Evolutionary conservation across 2,113 vertebrate genomes (phyloP), one percentile per base, ranked within the genome.

Genomic region (Phylloscopus whistleri): DNA sequence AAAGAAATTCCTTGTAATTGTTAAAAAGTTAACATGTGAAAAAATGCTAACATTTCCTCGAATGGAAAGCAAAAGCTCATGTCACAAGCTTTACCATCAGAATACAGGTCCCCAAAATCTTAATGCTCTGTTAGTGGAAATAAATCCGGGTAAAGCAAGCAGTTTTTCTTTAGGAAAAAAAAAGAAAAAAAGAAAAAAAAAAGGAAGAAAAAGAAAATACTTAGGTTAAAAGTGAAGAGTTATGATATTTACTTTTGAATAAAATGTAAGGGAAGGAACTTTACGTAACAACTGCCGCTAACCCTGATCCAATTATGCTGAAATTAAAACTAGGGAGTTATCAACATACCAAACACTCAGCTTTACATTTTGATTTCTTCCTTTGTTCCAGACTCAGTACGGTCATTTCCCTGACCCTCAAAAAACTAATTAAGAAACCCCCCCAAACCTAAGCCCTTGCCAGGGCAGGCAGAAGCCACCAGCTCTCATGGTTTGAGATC

Each of bases 281-380:
- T 96, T 70, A 88, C 21, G 52, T 70, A 94, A 96, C 84, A 91
- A 94, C 84, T 74, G 91, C 93, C 13, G 7, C 62, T 93, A 89
- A 67, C 72, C 28, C 64, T 92, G 87, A 89, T 92, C 73, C 93
- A 94, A 84, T 95, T 96, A 91, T 75, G 85, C 80, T 94, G 93
- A 95, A 93, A 93, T 81, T 85, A 96, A 95, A 89, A 88, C 93
- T 59, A 43, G 20, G 63, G 70, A 24, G 67, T 73, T 96, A 90
- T 56, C 93, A 89, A 93, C 90, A 84, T 90, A 94, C 88, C 77
- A 93, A 97, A 94, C 87, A 69, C 83, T 52, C 72, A 28, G 66
- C 89, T 91, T 96, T 87, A 92, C 67, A 77, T 96, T 96, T 89
- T 80, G 49, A 78, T 92, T 92, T 96, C 84, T 94, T 89, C 69